Evolutionary conservation across 2,797 vertebrate species (phyloP), one percentile per base, ranked within the genome.

Genomic region (Spinus pinus): DNA sequence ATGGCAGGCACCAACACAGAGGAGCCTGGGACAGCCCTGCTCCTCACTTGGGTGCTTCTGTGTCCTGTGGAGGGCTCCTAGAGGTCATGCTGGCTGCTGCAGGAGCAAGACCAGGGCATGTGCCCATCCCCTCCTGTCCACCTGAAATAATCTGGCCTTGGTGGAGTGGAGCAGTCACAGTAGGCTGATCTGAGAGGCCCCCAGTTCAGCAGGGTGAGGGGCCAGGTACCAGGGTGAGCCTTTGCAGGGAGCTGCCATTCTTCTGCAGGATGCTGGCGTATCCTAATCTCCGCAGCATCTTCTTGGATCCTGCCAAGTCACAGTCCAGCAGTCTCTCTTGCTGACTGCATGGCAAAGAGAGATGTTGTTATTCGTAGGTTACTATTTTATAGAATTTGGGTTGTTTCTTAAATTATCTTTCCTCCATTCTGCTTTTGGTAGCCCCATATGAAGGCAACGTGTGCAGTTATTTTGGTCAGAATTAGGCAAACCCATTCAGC

Each of bases 41-140:
- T 74, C 5, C 53, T 86, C 3, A 1, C 31, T 49, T 67, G 28
- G 28, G 7, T 62, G 14, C 41, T 72, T 81, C 72, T 56, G 39
- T 41, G 39, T 54, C 30, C 37, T 0, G 0, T n/a, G 64, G 20
- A 62, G 35, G 47, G 27, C 49, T 88, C 14, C 51, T 70, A 53
- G 14, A 28, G 24, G 37, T 27, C 58, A 39, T 0, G 2, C 62
- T 2, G 0, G 30, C 61, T 89, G 65, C n/a, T 44, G 1, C 5
- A 6, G 66, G 50, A 57, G 31, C 35, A 42, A 35, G 67, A 46
- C 8, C 20, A 37, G 37, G 33, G 19, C 46, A 42, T 2, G 0
- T 3, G 4, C 24, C 0, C 0, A 4, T 58, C 24, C 39, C 31
- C n/a, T 35, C 27, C 30, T 27, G 14, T 25, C 65, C 5, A 1